Base-by-base conservation (phyloP, 2,888 invertebrate genomes). In the Scaptomyza parva region DNA sequence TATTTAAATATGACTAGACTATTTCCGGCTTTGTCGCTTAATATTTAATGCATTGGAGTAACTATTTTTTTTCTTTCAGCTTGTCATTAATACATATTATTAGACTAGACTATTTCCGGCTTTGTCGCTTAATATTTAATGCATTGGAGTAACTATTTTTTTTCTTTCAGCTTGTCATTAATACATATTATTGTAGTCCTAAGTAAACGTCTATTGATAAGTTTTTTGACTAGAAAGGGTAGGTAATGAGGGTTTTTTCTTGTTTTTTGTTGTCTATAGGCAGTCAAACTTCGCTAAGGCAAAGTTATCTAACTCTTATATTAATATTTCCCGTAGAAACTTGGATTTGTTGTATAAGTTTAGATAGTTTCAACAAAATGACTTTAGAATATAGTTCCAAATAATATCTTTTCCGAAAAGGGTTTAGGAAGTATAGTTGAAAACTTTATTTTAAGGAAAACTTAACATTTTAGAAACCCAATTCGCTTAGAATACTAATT, bases 21-120 rank as follows among this genome's bases (percentile, higher is more conserved):
- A 14, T 11, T 44, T 63, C 24, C 30, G 37, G 44, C 28, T 44
- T 35, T 26, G 24, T 20, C n/a, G 9, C 65, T 43, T 22, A 51
- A 22, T 33, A n/a, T 45, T 5, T 12, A 30, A 8, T 54, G 24
- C 22, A 18, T 35, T 3, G 30, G 30, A 39, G 37, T 18, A 18
- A 41, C 30, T 45, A 26, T 24, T 2, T 20, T 26, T 43, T 12
- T 55, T n/a, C n/a, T 74, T 63, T 43, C 52, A 54, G 67, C 58
- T 37, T 45, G 71, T 71, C 78, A 82, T 81, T 72, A 69, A 67
- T 33, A 33, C 30, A 33, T 78, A 52, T 61, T 59, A n/a, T 28
- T 26, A 4, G 40, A 62, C 14, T 41, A 7, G 41, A 43, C 37
- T 18, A 14, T 11, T 44, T 63, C 24, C 30, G 37, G 44, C 28